Base-by-base conservation (phyloP, 2,113 vertebrate genomes). In the Lycaon pictus region DNA sequence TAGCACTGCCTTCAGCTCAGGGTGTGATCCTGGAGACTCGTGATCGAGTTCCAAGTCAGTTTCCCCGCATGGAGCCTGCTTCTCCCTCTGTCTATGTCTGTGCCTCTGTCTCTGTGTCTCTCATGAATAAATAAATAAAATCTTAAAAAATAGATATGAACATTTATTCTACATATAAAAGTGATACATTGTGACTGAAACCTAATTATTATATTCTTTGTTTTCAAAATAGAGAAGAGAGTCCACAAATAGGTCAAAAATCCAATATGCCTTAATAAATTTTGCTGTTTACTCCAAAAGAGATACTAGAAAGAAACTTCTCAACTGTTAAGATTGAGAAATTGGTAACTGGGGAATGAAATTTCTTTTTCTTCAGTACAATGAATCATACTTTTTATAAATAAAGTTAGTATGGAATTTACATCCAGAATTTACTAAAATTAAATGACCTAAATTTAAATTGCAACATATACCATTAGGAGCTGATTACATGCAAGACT, bases 371-470 rank as follows among this genome's bases (percentile, higher is more conserved):
- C n/a, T 91, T 74, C n/a, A 74, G 1, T 53, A 53, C 11, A 65
- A 71, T 29, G 27, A 22, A 51, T 69, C 43, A 86, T 55, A 7
- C 32, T 72, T 12, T 76, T 96, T 51, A 15, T 43, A 84, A 94
- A 77, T 93, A 95, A 76, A 82, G 90, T 60, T 53, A 77, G 7
- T 22, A 53, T 22, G 22, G 27, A 89, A 51, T 81, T 92, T 94
- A 82, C 17, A 48, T 62, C 10, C 25, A 79, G 51, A 95, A 92
- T 86, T 79, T 7, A 86, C 20, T 96, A n/a, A 94, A 94, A 94
- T 91, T 62, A 76, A 93, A 55, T 60, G 2, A 10, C 84, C 43
- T 63, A 72, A 71, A 85, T 60, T 96, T 88, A 85, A 72, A 85
- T 80, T 58, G 19, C 2, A 67, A 72, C 11, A 53, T 65, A 55